A percentile compares a stretch with the other conserved stretches of the same genome.
These are phyloP conservation scores for Brachypodius melanocephalos DNA, from an alignment of 2,113 vertebrate genomes.

Conservation along the genomic window DNA sequence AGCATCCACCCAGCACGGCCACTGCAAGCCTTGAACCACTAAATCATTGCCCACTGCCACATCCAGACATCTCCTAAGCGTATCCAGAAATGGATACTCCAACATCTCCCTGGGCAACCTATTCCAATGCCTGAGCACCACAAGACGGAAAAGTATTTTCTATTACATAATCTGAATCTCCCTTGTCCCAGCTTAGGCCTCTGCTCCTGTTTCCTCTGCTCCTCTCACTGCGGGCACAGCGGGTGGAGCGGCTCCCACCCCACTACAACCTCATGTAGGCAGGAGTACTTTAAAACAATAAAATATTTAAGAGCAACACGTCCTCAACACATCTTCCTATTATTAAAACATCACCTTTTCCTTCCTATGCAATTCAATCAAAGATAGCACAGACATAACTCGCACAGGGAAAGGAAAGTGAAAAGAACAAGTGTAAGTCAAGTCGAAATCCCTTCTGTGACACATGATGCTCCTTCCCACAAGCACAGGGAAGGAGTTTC, in stretches of 20 bases:
- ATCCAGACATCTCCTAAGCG: neutral
- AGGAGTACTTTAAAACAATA: neutral
- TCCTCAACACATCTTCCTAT: rapidly evolving
- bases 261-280: no score
- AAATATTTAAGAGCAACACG: neutral
- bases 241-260: neutral
- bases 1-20: neutral
- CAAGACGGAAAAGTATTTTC: neutral
- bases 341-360: rapidly evolving
- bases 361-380: rapidly evolving
- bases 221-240: neutral
- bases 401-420: rapidly evolving
- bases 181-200: neutral
- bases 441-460: rapidly evolving
- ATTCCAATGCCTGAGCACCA: neutral
- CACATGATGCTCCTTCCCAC: rapidly evolving
- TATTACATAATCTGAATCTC: neutral
- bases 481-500: rapidly evolving
- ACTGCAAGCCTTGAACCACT: no score
- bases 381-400: neutral
- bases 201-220: neutral
- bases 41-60: neutral
- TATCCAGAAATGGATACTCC: neutral
- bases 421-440: rapidly evolving
- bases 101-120: neutral